Base-by-base conservation (phyloP, 2,797 vertebrate species). In the Sebastes vulpes region DNA sequence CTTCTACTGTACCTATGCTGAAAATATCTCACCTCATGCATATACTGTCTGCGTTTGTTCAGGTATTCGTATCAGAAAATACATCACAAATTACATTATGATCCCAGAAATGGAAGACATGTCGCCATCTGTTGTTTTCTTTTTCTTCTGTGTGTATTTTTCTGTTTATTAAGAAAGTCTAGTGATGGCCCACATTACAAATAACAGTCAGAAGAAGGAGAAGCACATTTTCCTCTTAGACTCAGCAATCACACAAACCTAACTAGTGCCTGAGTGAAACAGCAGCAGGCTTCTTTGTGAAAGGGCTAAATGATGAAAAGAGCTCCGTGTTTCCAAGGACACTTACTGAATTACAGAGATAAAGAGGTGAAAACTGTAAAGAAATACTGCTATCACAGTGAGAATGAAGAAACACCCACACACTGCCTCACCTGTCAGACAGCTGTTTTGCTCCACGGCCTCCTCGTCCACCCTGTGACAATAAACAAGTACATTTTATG, bases 401-500 rank as follows among this genome's bases (percentile, higher is more conserved):
- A 72, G n/a, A 52, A 29, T 1, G 6, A 50, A 23, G 10, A 52
- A 20, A 72, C 25, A 38, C 4, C 16, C 32, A 35, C n/a, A 59
- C 20, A 8, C 18, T 3, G 4, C 67, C 91, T 85, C 94, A 99
- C 98, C 98, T 97, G 93, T 99, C 98, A 65, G 70, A 12, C 5
- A 67, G 77, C 85, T 74, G 96, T 32, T 98, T 91, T 75, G 87
- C 95, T 77, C 97, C 96, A 18, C 97, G 94, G 46, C 96, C 96
- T 52, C 96, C 96, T 91, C 99, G 97, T 88, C 96, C 97, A 2
- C 96, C 97, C 99, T 99, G 89, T 78, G 90, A 68, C 31, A 83
- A 65, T 10, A 79, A 31, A 58, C 3, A 18, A 21, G n/a, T 2
- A 23, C 4, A 25, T 29, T 53, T 52, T 10, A 75, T n/a, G 3